Conservation (phyloP, 2,888 invertebrate species). For the Catocala sponsa region DNA sequence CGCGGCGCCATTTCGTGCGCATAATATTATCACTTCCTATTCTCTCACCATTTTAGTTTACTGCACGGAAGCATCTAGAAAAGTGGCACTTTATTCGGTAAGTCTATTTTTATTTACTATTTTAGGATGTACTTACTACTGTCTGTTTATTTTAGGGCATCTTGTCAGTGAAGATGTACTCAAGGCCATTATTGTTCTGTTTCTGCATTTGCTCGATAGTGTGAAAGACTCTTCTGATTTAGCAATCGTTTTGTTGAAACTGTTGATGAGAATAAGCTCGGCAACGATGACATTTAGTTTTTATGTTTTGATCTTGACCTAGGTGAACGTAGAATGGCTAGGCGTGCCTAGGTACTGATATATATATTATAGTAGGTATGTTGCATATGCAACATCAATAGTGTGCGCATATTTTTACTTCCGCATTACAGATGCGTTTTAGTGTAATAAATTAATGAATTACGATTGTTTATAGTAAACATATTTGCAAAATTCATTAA, state of each 20-base stretch:
- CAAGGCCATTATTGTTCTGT: slow-evolving; percentile 56
- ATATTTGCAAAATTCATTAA: too few species aligned
- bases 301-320: slow-evolving; percentile 37
- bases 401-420: too few species aligned
- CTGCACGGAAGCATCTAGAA: slow-evolving; percentile 23
- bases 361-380: too few species aligned
- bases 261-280: slow-evolving; percentile 21
- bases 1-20: slow-evolving; percentile 71
- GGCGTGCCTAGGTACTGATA: too few species aligned
- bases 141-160: slow-evolving; percentile 31
- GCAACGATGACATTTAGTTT: slow-evolving; percentile 14
- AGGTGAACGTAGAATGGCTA: slow-evolving; percentile 19
- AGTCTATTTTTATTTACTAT: slow-evolving; percentile 18
- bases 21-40: slow-evolving; percentile 59
- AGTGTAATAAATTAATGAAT: too few species aligned
- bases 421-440: too few species aligned
- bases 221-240: slow-evolving; percentile 4
- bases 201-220: slow-evolving; percentile 25
- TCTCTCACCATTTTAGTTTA: slow-evolving; percentile 27
- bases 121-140: slow-evolving; percentile 4
- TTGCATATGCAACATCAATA: too few species aligned
- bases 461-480: too few species aligned
- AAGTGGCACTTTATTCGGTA: slow-evolving; percentile 22
- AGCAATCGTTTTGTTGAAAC: slow-evolving; percentile 7
- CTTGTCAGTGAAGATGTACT: slow-evolving; percentile 28